These are phyloP conservation scores for Arenaria interpres DNA, from an alignment of 2,113 vertebrate species.

Conservation along the genomic window DNA sequence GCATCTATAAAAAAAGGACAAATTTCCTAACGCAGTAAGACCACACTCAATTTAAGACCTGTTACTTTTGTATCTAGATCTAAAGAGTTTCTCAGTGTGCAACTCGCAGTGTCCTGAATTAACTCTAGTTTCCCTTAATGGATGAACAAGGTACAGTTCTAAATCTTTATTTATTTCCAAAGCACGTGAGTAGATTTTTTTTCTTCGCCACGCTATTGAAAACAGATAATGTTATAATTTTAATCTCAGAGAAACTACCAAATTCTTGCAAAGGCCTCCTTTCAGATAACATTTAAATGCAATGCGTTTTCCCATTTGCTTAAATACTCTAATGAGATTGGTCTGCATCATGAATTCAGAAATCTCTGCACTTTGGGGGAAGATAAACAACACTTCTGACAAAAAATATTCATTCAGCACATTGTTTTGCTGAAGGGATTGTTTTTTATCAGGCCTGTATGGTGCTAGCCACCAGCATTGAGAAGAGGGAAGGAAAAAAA, in stretches of 20 bases:
- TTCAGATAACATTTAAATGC: neutral
- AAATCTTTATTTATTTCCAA: neutral
- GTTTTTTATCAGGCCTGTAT: constrained; percentile 80
- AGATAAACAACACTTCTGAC: constrained; percentile 78
- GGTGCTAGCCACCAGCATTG: constrained; percentile 84
- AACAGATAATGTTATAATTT: neutral
- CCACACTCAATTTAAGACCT: constrained; percentile 45
- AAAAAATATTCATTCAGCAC: constrained; percentile 72
- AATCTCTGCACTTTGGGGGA: neutral
- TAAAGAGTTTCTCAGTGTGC: neutral
- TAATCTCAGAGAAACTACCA: neutral
- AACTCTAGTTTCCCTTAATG: neutral
- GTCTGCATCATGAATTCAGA: neutral
- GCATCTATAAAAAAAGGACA: constrained; percentile 73
- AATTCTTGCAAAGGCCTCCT: neutral
- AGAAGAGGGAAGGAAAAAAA: neutral
- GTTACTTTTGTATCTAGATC: constrained; percentile 1
- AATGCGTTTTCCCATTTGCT: neutral
- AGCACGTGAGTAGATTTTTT: neutral
- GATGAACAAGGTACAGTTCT: neutral
- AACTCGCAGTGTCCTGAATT: neutral
- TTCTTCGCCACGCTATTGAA: neutral
- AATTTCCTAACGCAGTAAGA: constrained; percentile 58
- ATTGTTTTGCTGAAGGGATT: constrained; percentile 85
- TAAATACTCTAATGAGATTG: neutral